phyloP scores from a whole-genome alignment of 2,113 vertebrate genomes.

The Dicentrarchus labrax region DNA sequence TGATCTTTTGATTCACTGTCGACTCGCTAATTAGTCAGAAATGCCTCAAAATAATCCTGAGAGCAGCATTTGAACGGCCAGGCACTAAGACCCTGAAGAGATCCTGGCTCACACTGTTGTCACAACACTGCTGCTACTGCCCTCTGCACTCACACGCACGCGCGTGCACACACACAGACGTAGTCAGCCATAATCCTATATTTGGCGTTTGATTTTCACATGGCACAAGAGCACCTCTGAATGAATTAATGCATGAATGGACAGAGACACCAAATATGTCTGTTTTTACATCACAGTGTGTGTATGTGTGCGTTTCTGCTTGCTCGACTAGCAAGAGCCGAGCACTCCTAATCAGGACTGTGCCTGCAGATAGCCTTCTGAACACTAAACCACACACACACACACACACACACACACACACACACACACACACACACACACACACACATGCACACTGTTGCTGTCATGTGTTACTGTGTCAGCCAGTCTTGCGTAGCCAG shows the following conservation, averaged over 20 bases:
- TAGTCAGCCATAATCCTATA: constrained; percentile 26
- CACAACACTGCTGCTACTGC: constrained; percentile 73
- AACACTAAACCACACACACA: constrained; percentile 14
- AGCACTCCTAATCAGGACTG: constrained; percentile 58
- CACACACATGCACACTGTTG: constrained; percentile 19
- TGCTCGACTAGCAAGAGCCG: constrained; percentile 32
- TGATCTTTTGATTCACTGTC: constrained; percentile 47
- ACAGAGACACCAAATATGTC: constrained; percentile 38
- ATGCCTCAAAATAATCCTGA: constrained; percentile 39
- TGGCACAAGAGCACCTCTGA: constrained; percentile 35
- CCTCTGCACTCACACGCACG: constrained; percentile 46
- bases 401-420: not conserved
- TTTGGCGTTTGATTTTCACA: constrained; percentile 38
- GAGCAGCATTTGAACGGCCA: not conserved
- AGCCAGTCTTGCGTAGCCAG: constrained; percentile 61
- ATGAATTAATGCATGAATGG: constrained; percentile 44
- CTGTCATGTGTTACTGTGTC: constrained; percentile 74
- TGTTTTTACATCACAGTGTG: constrained; percentile 11
- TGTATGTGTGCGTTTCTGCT: constrained; percentile 22
- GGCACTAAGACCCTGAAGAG: constrained; percentile 71
- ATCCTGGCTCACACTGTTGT: constrained; percentile 64
- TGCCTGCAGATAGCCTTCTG: constrained; percentile 56
- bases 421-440: not conserved
- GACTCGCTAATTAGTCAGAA: constrained; percentile 50
- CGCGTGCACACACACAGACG: constrained; percentile 10